Conservation (phyloP, 1,140 invertebrate species). For the Apis mellifera region DNA sequence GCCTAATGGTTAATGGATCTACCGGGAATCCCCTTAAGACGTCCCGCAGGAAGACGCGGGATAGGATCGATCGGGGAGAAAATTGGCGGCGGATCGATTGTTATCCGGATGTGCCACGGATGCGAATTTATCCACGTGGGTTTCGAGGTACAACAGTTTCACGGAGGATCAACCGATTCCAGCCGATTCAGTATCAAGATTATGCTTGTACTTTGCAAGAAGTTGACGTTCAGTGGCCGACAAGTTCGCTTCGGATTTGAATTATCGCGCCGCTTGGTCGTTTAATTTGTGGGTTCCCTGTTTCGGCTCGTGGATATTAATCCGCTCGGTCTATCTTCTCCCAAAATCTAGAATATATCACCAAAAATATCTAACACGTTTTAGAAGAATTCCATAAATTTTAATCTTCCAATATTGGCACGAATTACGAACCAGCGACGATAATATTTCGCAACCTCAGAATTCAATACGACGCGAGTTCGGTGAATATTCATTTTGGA, state of each 20-base stretch:
- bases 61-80: conserved; percentile 7
- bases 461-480: background rate
- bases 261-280: background rate
- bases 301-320: too few relatives aligned
- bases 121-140: background rate
- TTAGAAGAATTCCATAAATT: too few relatives aligned
- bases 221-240: background rate
- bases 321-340: too few relatives aligned
- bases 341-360: too few relatives aligned
- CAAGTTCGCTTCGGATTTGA: background rate
- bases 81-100: conserved; percentile 27
- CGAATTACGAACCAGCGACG: too few relatives aligned
- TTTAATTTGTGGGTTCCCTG: too few relatives aligned
- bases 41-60: background rate
- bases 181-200: background rate
- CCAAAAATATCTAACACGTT: too few relatives aligned
- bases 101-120: background rate
- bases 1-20: conserved; percentile 51
- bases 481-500: background rate
- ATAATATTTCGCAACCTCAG: too few relatives aligned
- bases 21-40: conserved; percentile 24
- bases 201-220: background rate
- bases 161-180: too few relatives aligned
- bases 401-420: too few relatives aligned
- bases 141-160: background rate